phyloP scores from a whole-genome alignment of 2,113 vertebrate species.

The Indri indri region DNA sequence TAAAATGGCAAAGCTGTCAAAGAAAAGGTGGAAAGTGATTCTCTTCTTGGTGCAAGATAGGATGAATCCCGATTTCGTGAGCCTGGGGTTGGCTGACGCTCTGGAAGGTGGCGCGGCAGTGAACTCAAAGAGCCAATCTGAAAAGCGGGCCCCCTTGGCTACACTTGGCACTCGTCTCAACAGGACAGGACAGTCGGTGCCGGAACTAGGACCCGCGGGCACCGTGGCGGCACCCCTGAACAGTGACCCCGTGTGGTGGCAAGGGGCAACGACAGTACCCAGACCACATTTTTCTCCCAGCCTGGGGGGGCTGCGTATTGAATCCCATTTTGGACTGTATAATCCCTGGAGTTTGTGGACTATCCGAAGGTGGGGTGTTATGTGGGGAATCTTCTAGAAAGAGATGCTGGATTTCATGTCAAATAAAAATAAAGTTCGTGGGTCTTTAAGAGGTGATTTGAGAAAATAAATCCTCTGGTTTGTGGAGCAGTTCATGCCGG shows the following conservation, averaged over 20 bases:
- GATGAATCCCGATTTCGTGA: background rate
- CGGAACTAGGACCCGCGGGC: accelerated
- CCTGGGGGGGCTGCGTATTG: accelerated
- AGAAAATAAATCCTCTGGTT: background rate
- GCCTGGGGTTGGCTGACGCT: background rate
- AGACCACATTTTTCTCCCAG: background rate
- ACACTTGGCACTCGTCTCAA: background rate
- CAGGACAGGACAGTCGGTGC: accelerated
- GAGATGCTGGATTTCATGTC: background rate
- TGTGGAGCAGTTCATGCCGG: background rate
- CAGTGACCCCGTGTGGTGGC: constrained; percentile 22
- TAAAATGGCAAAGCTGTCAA: background rate
- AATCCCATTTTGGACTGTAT: background rate
- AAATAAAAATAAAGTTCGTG: background rate
- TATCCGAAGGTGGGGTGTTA: accelerated
- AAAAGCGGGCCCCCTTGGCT: background rate
- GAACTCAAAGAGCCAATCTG: too few relatives aligned
- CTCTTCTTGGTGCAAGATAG: too few relatives aligned
- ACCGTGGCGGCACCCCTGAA: accelerated
- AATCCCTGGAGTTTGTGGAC: background rate
- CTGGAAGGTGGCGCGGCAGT: background rate
- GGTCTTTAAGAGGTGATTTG: background rate
- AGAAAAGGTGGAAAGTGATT: background rate
- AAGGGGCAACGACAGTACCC: background rate
- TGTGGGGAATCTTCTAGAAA: background rate